Base-by-base conservation (phyloP, 2,888 invertebrate species). In the Pterostichus madidus region DNA sequence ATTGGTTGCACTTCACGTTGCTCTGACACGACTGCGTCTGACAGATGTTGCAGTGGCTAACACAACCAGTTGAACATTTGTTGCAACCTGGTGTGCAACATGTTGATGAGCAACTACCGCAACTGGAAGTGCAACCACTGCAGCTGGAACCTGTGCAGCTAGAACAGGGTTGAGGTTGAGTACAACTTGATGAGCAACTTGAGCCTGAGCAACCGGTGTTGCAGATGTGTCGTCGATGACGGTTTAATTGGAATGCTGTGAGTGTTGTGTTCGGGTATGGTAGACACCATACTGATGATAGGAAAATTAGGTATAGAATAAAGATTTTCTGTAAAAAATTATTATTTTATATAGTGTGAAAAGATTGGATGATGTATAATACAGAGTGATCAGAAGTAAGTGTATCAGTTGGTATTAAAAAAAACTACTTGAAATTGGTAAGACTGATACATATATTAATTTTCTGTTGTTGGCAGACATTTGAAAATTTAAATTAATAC, bases 1-100 rank as follows among this genome's bases (percentile, higher is more conserved):
- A 77, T 17, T 77, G 77, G 39, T 77, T 77, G 13, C 77, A 77
- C 56, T 56, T 31, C 8, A 15, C 11, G 77, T 77, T 77, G 56
- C 5, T 13, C 13, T 77, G 77, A 56, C 77, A 77, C 6, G 24
- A 53, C 32, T 53, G 56, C 0, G 77, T 77, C 15, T 77, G 77
- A 32, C 77, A 77, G 13, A 77, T 56, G 46, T 77, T 77, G 17
- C 77, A 77, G n/a, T 77, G 77, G 15, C 56, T 64, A 13, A 64
- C 46, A n/a, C 68, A 80, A n/a, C 52, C 13, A 17, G 44, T 32
- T 31, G 68, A 80, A 15, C 35, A 80, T 13, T 17, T 17, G n/a
- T 76, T 46, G 32, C 75, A 76, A 10, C 49, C 46, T 10, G 17
- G 31, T 10, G 75, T 49, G 49, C 75, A 76, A 5, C 49, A 76